phyloP scores from a whole-genome alignment of 2,888 invertebrate species.

The Koerneria pararmatus region DNA sequence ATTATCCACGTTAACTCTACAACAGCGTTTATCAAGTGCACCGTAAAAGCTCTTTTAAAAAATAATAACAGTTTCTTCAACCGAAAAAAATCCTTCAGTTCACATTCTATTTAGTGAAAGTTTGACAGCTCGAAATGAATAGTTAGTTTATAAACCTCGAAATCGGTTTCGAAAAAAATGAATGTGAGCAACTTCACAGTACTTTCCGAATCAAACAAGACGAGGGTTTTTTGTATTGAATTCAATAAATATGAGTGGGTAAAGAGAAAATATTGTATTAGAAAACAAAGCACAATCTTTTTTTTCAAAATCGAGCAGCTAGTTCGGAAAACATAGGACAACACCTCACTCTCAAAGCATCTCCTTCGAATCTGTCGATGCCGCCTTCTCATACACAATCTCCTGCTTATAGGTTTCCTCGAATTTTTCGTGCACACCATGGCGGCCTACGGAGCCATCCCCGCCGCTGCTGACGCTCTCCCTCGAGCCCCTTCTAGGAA shows the following conservation, averaged over 20 bases:
- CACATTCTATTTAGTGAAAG: too few relatives aligned
- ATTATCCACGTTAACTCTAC: too few relatives aligned
- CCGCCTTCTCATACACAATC: conserved; percentile 48
- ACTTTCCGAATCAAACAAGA: too few relatives aligned
- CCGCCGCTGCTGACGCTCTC: conserved; percentile 26
- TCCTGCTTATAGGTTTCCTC: conserved; percentile 57
- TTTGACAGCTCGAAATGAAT: too few relatives aligned
- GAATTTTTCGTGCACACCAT: conserved; percentile 52
- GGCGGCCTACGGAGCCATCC: conserved; percentile 33
- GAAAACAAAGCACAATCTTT: conserved; percentile 18
- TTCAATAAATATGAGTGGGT: conserved; percentile 10
- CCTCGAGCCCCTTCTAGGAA: conserved; percentile 16
- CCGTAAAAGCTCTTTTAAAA: too few relatives aligned
- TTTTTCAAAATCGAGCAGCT: too few relatives aligned
- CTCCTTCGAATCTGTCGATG: conserved; percentile 38
- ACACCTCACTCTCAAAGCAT: conserved; percentile 32
- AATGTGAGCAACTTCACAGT: too few relatives aligned
- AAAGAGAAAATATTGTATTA: conserved; percentile 23
- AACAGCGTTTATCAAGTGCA: too few relatives aligned
- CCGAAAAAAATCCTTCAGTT: too few relatives aligned
- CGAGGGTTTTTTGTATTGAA: background rate
- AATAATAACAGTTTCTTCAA: too few relatives aligned
- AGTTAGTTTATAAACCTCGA: too few relatives aligned
- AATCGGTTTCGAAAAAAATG: too few relatives aligned
- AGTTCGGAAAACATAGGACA: conserved; percentile 9